Evolutionary conservation across 1,140 invertebrate genomes (phyloP), one percentile per base, ranked within the genome.

Genomic region (Drosophila carrolli): DNA sequence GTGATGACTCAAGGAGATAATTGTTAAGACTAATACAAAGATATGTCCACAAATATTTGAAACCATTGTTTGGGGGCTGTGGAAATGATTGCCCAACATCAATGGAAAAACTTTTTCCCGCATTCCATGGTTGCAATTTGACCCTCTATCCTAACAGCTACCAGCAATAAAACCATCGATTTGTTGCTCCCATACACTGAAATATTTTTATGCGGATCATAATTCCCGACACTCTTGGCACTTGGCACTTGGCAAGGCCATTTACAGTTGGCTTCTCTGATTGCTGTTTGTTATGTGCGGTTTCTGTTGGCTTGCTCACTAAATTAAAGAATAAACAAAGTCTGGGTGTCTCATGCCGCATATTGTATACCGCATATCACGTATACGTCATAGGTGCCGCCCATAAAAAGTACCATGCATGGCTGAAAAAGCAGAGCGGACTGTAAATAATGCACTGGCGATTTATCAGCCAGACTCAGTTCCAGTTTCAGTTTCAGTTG

Each of bases 401-500:
- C 56, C 68, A 85, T 81, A 77, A 85, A 84, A 85, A 80, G 66
- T 80, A 68, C 72, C 66, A 84, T 53, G 72, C 74, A 74, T 81
- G 57, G 75, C 23, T 38, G 62, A 40, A 48, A 57, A 61, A 41
- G 51, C 32, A 48, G 54, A 65, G 53, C 19, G 32, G 61, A 43
- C 65, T 59, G 62, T 85, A 84, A 85, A 85, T 84, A 84, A 78
- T 81, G 59, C 59, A 23, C 32, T 40, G 46, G 67, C 67, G 63
- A 84, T 84, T 84, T 85, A 85, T 85, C 77, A 81, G 77, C 35
- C 43, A 81, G 79, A 68, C 62, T 77, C 61, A 51, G 40, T 9
- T n/a, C 0, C 50, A 14, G 50, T 58, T 57, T 14, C 27, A 32
- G 35, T 68, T 54, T 35, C n/a, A 38, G 68, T 77, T 75, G 75